A percentile compares a stretch with the other conserved stretches of the same genome.
phyloP scores from a whole-genome alignment of 2,113 vertebrate genomes.

The Neodontobutis hainanensis region DNA sequence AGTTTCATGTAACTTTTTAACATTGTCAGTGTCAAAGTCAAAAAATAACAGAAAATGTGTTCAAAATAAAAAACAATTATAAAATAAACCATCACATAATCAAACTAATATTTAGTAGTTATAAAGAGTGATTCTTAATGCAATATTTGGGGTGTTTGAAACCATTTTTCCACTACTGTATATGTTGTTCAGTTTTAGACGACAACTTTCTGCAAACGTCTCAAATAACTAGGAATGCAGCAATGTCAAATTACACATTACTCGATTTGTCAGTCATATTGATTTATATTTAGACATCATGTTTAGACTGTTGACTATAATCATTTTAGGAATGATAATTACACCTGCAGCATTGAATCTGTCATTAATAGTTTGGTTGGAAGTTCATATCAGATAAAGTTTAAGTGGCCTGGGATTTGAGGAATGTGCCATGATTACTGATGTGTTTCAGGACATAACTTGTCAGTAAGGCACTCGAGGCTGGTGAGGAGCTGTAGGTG shows the following conservation, averaged over 20 bases:
- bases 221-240: slow-evolving; percentile 3
- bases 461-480: slow-evolving; percentile 5
- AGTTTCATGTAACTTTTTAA: not conserved
- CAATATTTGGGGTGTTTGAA: too few species aligned
- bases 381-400: slow-evolving; percentile 20
- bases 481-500: slow-evolving; percentile 4
- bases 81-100: too few species aligned
- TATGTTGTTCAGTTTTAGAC: too few species aligned
- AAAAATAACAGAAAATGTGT: too few species aligned
- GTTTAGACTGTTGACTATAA: slow-evolving; percentile 19
- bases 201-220: not conserved
- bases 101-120: too few species aligned
- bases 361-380: slow-evolving; percentile 35
- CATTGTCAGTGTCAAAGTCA: too few species aligned
- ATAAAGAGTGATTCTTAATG: too few species aligned
- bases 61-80: too few species aligned
- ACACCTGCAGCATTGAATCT: slow-evolving; percentile 42
- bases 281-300: slow-evolving; percentile 27
- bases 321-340: slow-evolving; percentile 52
- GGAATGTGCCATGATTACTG: slow-evolving; percentile 20
- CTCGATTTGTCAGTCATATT: slow-evolving; percentile 21
- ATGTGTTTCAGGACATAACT: slow-evolving; percentile 1
- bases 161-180: too few species aligned
- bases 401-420: slow-evolving; percentile 28
- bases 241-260: slow-evolving; percentile 19